These are phyloP conservation scores for Glyphotaelius pellucidus DNA, from an alignment of 2,888 invertebrate species.

Conservation along the genomic window DNA sequence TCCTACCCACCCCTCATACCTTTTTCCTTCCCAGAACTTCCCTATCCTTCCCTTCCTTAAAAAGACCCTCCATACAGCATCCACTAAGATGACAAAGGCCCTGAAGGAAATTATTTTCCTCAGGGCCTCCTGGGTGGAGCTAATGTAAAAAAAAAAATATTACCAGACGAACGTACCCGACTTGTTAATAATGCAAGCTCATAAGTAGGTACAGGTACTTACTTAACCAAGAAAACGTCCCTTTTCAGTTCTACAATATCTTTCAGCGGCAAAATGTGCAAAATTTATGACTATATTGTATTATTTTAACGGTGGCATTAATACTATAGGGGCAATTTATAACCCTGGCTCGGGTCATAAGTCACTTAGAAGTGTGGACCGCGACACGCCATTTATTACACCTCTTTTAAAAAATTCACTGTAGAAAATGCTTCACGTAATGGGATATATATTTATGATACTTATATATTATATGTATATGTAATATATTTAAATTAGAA, in stretches of 20 bases:
- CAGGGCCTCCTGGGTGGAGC: too few relatives aligned
- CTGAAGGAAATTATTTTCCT: too few relatives aligned
- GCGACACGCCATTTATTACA: constrained; percentile 44
- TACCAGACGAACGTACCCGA: too few relatives aligned
- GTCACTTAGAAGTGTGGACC: constrained; percentile 33
- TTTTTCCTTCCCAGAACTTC: too few relatives aligned
- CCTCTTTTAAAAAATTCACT: background rate
- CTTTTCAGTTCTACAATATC: constrained; percentile 5
- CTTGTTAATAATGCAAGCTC: background rate
- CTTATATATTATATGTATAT: background rate
- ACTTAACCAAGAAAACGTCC: background rate
- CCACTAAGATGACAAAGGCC: too few relatives aligned
- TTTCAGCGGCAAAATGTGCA: constrained; percentile 9
- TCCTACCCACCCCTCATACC: too few relatives aligned
- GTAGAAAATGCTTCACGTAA: background rate
- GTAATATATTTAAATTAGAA: background rate
- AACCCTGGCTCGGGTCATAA: constrained; percentile 34
- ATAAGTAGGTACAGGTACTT: background rate
- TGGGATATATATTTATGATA: background rate
- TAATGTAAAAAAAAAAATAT: too few relatives aligned
- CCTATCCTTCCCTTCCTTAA: too few relatives aligned
- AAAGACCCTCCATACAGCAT: too few relatives aligned
- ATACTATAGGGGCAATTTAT: constrained; percentile 30
- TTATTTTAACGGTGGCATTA: constrained; percentile 26
- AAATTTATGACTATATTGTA: constrained; percentile 29